Conservation (phyloP, 2,888 invertebrate genomes). For the Megaustenia siamemsis region DNA sequence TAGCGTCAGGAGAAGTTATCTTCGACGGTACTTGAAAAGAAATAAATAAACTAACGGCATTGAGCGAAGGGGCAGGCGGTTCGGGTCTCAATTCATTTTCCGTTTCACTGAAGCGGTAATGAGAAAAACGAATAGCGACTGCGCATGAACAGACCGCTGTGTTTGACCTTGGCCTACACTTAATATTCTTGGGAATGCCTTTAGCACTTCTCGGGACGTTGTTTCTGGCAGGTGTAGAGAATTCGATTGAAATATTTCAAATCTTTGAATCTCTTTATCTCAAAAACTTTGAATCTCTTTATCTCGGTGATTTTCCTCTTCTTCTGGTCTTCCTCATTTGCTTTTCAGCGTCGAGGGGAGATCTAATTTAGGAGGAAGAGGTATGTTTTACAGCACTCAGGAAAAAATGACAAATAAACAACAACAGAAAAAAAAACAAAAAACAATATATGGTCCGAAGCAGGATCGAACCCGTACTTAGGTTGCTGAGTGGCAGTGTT, state of each 20-base stretch:
- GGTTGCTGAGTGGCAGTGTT: too few species aligned
- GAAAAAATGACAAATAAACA: too few species aligned
- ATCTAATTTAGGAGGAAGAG: too few species aligned
- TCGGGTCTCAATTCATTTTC: slow-evolving; percentile 21
- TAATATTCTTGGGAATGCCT: neutral
- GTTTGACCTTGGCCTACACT: neutral
- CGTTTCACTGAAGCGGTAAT: slow-evolving; percentile 12
- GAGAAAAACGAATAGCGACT: neutral
- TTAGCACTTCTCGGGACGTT: neutral
- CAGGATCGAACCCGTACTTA: too few species aligned
- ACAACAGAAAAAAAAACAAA: too few species aligned
- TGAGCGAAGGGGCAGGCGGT: slow-evolving; percentile 33
- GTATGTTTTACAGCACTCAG: too few species aligned
- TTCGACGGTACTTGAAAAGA: neutral
- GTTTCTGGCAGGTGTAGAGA: too few species aligned
- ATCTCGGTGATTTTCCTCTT: neutral
- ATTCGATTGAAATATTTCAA: neutral
- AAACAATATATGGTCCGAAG: too few species aligned
- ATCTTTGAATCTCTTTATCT: neutral
- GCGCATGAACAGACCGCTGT: neutral
- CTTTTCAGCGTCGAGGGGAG: too few species aligned
- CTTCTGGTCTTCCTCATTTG: too few species aligned
- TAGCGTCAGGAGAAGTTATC: neutral
- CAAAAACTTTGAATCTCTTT: neutral
- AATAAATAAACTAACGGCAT: slow-evolving; percentile 23